Percentiles rank a stretch among this genome's conserved stretches.
These are phyloP conservation scores for Pogonomyrmex barbatus DNA, from an alignment of 1,140 invertebrate species.

Conservation along the genomic window DNA sequence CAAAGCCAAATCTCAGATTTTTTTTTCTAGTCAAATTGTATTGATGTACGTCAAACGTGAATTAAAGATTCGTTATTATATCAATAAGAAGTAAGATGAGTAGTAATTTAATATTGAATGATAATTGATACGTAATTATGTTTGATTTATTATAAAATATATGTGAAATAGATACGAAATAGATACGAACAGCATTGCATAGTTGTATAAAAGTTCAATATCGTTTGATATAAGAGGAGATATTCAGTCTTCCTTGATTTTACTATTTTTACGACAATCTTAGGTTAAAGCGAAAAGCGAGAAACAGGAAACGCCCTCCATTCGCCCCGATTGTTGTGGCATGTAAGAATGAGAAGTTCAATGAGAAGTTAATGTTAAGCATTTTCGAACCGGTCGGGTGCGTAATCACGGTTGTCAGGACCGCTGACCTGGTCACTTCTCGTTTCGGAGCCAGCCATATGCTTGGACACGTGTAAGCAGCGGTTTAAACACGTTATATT, in stretches of 20 bases:
- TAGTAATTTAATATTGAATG: not conserved
- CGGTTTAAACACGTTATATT: conserved; percentile 43
- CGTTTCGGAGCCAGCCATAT: not conserved
- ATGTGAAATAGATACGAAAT: not conserved
- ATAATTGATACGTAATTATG: not conserved
- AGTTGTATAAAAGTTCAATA: not conserved
- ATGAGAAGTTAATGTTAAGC: not conserved
- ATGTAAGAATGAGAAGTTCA: conserved; percentile 12
- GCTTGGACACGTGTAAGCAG: not conserved
- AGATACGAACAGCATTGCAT: too few species aligned
- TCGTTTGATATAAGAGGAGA: not conserved
- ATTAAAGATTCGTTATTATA: too few species aligned
- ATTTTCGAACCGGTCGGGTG: conserved; percentile 52
- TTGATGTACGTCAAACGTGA: not conserved
- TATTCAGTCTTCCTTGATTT: not conserved
- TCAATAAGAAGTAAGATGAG: too few species aligned
- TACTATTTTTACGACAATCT: not conserved
- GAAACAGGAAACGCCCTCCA: not conserved
- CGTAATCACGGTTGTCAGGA: conserved; percentile 42
- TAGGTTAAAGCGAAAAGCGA: not conserved
- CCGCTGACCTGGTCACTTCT: conserved; percentile 62
- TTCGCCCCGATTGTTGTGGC: not conserved
- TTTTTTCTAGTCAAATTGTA: too few species aligned
- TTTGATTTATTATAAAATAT: not conserved
- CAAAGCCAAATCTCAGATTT: not conserved